Evolutionary conservation across 1,140 invertebrate species (phyloP).

Genomic region (Ceratina japonica): DNA sequence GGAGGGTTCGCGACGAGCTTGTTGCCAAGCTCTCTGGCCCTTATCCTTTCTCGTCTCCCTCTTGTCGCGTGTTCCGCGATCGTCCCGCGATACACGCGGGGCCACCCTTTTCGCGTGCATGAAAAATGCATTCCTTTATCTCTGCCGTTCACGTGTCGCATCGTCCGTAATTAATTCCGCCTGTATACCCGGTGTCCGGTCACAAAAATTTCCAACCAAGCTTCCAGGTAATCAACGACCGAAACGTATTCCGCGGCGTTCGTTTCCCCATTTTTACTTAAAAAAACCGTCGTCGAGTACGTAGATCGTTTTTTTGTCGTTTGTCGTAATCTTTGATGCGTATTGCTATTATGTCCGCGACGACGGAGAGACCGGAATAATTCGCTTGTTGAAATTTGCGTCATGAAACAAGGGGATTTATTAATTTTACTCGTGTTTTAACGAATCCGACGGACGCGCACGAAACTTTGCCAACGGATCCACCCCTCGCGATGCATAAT

Average conservation of each 20-base stretch:
- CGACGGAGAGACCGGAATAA: too few relatives aligned
- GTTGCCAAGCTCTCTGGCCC: slow-evolving; percentile 4
- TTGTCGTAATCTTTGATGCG: too few relatives aligned
- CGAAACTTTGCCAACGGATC: slow-evolving; percentile 11
- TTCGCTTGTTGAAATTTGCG: too few relatives aligned
- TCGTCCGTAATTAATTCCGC: slow-evolving; percentile 24
- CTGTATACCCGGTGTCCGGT: too few relatives aligned
- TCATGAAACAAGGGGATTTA: too few relatives aligned
- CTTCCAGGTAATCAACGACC: too few relatives aligned
- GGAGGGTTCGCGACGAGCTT: slow-evolving; percentile 48
- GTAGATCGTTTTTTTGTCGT: too few relatives aligned
- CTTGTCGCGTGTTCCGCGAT: slow-evolving; percentile 43
- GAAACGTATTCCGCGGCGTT: too few relatives aligned
- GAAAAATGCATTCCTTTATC: slow-evolving; percentile 36
- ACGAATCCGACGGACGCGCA: background rate
- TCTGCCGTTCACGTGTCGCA: slow-evolving; percentile 12
- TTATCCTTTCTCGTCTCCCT: background rate
- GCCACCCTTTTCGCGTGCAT: slow-evolving; percentile 40
- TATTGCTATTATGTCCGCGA: too few relatives aligned
- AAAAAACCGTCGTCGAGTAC: too few relatives aligned
- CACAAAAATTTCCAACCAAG: too few relatives aligned
- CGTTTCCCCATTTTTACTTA: too few relatives aligned
- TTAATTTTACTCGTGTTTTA: background rate
- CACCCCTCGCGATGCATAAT: slow-evolving; percentile 43
- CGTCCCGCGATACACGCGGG: slow-evolving; percentile 39